phyloP scores from a whole-genome alignment of 2,797 vertebrate genomes.

The Chelonia mydas region DNA sequence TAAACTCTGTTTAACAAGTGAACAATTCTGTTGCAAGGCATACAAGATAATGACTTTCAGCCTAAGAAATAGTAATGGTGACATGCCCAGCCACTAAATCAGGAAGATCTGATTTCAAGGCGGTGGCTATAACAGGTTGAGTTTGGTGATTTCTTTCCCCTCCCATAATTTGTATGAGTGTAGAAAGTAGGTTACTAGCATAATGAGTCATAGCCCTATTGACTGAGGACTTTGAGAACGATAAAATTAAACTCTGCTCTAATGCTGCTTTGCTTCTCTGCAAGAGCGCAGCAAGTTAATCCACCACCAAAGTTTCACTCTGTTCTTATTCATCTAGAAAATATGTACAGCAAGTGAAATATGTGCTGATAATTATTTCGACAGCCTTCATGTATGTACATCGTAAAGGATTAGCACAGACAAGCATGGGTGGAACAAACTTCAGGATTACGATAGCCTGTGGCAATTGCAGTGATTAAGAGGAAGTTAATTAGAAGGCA shows the following conservation, averaged over 20 bases:
- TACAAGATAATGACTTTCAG: not conserved
- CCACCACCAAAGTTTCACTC: not conserved
- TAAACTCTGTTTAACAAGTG: not conserved
- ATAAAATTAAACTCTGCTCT: conserved; percentile 31
- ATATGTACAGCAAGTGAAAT: conserved; percentile 56
- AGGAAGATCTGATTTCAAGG: conserved; percentile 24
- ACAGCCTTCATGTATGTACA: conserved; percentile 35
- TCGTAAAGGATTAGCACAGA: conserved; percentile 47
- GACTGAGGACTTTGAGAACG: conserved; percentile 32
- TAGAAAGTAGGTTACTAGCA: conserved; percentile 22
- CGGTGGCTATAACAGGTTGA: conserved; percentile 3
- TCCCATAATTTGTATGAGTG: not conserved
- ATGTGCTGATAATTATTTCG: conserved; percentile 64
- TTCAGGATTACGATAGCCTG: conserved; percentile 34
- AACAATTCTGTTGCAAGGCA: not conserved
- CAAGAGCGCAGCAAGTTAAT: conserved; percentile 33
- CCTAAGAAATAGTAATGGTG: conserved; percentile 3
- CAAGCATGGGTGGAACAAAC: not conserved
- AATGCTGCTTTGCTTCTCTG: conserved; percentile 1
- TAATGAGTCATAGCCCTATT: not conserved
- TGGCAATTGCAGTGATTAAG: conserved; percentile 70
- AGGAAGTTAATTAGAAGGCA: conserved; percentile 69
- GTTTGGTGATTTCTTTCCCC: not conserved
- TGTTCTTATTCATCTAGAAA: conserved; percentile 41
- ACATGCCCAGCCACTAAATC: not conserved